Evolutionary conservation across 2,888 invertebrate species (phyloP), one percentile per base, ranked within the genome.

Genomic region (Tanytarsus gracilentus): DNA sequence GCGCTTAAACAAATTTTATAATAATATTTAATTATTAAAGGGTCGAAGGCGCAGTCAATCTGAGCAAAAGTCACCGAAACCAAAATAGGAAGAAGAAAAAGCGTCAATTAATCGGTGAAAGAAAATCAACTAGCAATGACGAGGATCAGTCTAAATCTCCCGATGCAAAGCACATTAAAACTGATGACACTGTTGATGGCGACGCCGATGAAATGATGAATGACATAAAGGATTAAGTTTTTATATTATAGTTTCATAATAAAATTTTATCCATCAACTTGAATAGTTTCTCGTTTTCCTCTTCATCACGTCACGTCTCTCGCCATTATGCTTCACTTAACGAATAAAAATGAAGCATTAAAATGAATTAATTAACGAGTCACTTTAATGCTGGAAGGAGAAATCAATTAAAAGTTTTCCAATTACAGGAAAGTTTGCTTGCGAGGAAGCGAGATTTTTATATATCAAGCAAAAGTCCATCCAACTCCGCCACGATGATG

Each of bases 61-160:
- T 79, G 63, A 68, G 76, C 0, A 86, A 85, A 67, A 80, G 82
- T 56, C 72, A 76, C 64, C 76, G 72, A 26, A 85, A 86, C 69
- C 86, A 86, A 69, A 84, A 84, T 66, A 86, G 85, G 67, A 74
- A 82, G 62, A 76, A 76, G 21, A 77, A 74, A 50, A 58, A 39
- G 18, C 30, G 33, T 5, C 33, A 30, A 23, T 21, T 23, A 25
- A 30, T n/a, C n/a, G n/a, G n/a, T n/a, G n/a, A n/a, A n/a, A n/a
- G n/a, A n/a, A n/a, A n/a, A n/a, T n/a, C n/a, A n/a, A n/a, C n/a
- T n/a, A n/a, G n/a, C n/a, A n/a, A n/a, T n/a, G n/a, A n/a, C n/a
- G n/a, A n/a, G n/a, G n/a, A n/a, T n/a, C n/a, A n/a, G n/a, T n/a
- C n/a, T n/a, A 44, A 44, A 23, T 9, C 21, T 9, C 44, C 44